Conservation (phyloP, 2,888 invertebrate species). For the Ormia ochracea region DNA sequence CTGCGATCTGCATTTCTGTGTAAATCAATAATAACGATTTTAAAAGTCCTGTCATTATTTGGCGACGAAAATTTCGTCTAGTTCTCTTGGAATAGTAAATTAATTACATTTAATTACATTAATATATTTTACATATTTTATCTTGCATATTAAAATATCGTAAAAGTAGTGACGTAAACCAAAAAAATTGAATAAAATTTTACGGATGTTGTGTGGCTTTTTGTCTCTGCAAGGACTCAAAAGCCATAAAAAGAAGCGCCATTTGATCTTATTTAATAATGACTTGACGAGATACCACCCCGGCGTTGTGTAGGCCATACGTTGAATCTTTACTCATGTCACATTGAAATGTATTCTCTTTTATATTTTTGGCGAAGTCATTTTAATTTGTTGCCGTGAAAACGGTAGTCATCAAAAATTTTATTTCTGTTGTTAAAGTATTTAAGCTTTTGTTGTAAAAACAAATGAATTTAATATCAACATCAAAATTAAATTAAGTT, state of each 20-base stretch:
- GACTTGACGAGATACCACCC: constrained; percentile 30
- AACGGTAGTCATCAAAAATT: constrained; percentile 16
- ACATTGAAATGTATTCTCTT: background rate
- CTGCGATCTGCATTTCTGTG: too few relatives aligned
- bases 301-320: background rate
- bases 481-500: constrained; percentile 29
- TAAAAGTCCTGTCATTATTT: too few relatives aligned
- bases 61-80: too few relatives aligned
- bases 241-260: constrained; percentile 30
- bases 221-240: background rate
- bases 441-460: constrained; percentile 44
- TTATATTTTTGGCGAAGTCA: background rate
- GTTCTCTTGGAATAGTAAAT: too few relatives aligned
- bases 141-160: background rate
- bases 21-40: too few relatives aligned
- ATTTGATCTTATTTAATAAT: constrained; percentile 33
- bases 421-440: constrained; percentile 14
- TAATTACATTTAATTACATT: too few relatives aligned
- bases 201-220: too few relatives aligned
- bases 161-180: too few relatives aligned
- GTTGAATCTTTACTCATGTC: background rate
- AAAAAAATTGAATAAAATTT: too few relatives aligned
- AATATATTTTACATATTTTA: too few relatives aligned
- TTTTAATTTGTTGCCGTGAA: background rate
- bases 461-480: constrained; percentile 37